phyloP scores from a whole-genome alignment of 2,113 vertebrate species.

The Serinus canaria region DNA sequence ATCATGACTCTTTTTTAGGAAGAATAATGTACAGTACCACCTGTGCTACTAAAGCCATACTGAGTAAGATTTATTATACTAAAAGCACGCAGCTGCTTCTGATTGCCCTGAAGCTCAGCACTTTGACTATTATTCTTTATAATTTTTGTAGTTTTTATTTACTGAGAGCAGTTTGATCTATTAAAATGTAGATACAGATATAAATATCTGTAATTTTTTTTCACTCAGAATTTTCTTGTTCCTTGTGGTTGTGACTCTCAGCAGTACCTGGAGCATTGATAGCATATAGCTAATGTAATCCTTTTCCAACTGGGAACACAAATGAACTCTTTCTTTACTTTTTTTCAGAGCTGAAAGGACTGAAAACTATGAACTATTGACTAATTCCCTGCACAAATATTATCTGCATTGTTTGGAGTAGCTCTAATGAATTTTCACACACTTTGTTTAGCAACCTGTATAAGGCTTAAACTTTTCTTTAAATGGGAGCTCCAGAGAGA shows the following conservation, averaged over 20 bases:
- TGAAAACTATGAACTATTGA: background rate
- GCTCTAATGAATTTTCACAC: background rate
- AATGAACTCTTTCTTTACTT: background rate
- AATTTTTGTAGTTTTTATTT: background rate
- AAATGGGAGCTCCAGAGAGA: background rate
- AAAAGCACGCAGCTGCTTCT: constrained; percentile 7
- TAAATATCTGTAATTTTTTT: background rate
- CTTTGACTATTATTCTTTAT: background rate
- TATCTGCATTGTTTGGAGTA: background rate
- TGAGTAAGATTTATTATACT: background rate
- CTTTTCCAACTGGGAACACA: background rate
- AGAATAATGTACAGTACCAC: constrained; percentile 13
- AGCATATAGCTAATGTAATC: background rate
- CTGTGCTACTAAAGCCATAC: background rate
- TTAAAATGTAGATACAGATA: background rate
- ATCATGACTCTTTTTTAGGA: background rate
- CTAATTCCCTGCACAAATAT: background rate
- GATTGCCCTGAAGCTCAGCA: background rate
- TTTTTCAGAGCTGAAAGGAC: background rate
- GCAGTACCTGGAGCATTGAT: background rate
- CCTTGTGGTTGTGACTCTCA: background rate
- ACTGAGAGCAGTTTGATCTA: background rate
- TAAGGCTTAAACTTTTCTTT: background rate
- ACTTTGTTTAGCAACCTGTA: background rate
- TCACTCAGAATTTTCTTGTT: background rate